A percentile compares a stretch with the other conserved stretches of the same genome.
phyloP scores from a whole-genome alignment of 2,113 vertebrate species.

The Sapayoa aenigma region DNA sequence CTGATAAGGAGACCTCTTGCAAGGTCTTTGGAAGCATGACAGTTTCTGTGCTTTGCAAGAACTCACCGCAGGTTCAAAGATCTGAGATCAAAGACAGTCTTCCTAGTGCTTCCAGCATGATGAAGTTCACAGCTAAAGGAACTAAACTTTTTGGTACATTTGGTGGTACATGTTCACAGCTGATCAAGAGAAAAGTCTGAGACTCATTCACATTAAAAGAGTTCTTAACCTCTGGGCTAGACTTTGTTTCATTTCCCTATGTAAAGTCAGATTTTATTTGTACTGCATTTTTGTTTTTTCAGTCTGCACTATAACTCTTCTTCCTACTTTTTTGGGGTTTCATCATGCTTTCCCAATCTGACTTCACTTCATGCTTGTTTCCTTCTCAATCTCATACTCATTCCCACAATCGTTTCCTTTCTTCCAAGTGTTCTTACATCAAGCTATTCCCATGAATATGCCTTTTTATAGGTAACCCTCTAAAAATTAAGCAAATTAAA shows the following conservation, averaged over 20 bases:
- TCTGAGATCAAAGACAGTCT: neutral
- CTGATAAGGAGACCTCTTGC: neutral
- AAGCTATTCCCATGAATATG: neutral
- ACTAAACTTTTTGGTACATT: neutral
- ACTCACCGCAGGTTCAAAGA: neutral
- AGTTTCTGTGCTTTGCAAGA: neutral
- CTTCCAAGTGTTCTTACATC: neutral
- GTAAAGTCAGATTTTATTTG: neutral
- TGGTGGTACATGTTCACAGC: neutral
- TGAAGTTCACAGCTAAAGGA: neutral
- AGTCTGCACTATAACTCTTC: neutral
- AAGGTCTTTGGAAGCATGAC: neutral
- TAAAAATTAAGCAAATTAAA: neutral
- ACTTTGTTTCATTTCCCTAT: neutral
- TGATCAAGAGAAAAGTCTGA: neutral
- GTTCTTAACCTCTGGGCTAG: neutral
- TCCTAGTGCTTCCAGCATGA: neutral
- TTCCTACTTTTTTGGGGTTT: neutral
- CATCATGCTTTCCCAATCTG: neutral
- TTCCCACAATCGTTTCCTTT: neutral
- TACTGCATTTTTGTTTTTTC: neutral
- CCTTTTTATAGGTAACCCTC: neutral
- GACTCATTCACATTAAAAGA: neutral
- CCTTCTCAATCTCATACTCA: neutral
- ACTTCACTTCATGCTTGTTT: neutral